Conservation (phyloP, 1,140 invertebrate genomes). For the Andricus grossulariae region DNA sequence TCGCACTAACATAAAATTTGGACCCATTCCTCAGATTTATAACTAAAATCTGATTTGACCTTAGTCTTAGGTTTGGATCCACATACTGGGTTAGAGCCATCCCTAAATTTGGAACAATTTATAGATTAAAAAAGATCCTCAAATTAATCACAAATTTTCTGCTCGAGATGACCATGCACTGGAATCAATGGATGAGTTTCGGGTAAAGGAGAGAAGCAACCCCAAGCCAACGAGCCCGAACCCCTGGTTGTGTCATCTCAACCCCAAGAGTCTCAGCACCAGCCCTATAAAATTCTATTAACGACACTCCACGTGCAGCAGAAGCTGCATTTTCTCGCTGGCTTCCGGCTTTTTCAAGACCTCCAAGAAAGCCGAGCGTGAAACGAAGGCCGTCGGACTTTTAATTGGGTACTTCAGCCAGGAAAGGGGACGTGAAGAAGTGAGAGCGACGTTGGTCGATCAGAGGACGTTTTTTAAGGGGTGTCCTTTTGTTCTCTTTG, state of each 20-base stretch:
- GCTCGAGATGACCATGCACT: neutral
- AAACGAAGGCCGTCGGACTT: conserved; percentile 29
- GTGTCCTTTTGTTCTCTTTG: neutral
- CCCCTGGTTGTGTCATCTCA: conserved; percentile 15
- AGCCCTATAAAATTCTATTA: conserved; percentile 29
- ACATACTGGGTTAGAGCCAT: too few species aligned
- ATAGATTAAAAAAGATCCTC: too few species aligned
- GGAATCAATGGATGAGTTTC: neutral
- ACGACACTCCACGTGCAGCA: conserved; percentile 29
- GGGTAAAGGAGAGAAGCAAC: neutral
- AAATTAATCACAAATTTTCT: neutral
- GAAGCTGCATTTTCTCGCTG: conserved; percentile 22
- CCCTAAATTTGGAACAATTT: too few species aligned
- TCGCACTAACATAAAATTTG: too few species aligned
- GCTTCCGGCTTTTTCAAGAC: conserved; percentile 29
- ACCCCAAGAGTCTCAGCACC: conserved; percentile 14
- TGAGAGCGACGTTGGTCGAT: conserved; percentile 18
- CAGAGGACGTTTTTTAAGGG: conserved; percentile 10
- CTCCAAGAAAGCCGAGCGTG: conserved; percentile 28
- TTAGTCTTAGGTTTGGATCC: too few species aligned
- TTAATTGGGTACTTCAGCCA: conserved; percentile 24
- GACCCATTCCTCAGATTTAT: too few species aligned
- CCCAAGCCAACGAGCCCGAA: conserved; percentile 3
- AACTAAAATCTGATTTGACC: too few species aligned
- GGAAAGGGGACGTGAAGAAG: neutral